Percentiles rank a stretch among this genome's conserved stretches.
phyloP scores from a whole-genome alignment of 2,888 invertebrate species.

The Noctua fimbriata region DNA sequence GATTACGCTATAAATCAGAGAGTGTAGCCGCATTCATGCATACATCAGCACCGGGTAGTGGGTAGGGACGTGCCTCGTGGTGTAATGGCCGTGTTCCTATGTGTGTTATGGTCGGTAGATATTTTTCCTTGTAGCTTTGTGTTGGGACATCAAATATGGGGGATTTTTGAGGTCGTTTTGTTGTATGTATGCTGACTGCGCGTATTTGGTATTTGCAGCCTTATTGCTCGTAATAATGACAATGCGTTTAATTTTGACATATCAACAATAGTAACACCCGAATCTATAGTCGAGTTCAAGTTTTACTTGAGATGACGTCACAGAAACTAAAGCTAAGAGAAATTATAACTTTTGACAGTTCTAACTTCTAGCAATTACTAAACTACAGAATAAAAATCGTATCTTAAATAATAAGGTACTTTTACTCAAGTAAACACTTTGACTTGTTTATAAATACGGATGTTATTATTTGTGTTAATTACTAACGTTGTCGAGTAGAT shows the following conservation, averaged over 20 bases:
- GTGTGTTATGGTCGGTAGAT: conserved; percentile 9
- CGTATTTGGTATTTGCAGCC: not conserved
- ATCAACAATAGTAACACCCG: not conserved
- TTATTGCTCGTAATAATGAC: not conserved
- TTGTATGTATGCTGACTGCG: not conserved
- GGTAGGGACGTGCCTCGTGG: conserved; percentile 37
- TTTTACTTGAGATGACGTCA: not conserved
- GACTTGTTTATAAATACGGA: not conserved
- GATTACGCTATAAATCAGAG: conserved; percentile 77
- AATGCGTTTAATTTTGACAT: not conserved
- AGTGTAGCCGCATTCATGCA: conserved; percentile 58
- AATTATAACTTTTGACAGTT: too few relatives aligned
- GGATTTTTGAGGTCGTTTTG: not conserved
- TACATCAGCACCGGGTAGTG: conserved; percentile 62
- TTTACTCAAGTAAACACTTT: not conserved
- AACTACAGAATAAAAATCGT: too few relatives aligned
- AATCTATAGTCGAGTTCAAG: not conserved
- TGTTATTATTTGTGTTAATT: not conserved
- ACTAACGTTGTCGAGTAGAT: not conserved
- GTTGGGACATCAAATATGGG: conserved; percentile 11
- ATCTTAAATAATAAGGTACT: too few relatives aligned
- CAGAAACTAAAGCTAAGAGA: too few relatives aligned
- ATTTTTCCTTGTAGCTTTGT: conserved; percentile 23
- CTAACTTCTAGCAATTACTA: too few relatives aligned
- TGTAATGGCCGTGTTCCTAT: conserved; percentile 39